Evolutionary conservation across 1,140 invertebrate genomes (phyloP), one percentile per base, ranked within the genome.

Genomic region (Drosophila fuyamai): DNA sequence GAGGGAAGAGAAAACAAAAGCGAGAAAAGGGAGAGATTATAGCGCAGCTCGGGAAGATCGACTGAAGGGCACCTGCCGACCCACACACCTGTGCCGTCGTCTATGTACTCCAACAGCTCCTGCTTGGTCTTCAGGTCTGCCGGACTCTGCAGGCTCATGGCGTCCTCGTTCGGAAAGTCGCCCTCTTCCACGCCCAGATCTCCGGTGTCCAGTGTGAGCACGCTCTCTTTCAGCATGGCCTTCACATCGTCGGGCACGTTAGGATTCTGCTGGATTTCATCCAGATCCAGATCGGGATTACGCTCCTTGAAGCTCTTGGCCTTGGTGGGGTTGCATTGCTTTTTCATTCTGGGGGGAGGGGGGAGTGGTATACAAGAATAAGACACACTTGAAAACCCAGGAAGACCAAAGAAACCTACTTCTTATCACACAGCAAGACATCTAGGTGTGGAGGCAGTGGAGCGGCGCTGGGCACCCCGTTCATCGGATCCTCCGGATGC

Each of bases 401-500:
- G 23, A 9, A 12, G 23, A 13, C 18, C 2, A n/a, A 44, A n/a
- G 35, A 12, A 51, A 88, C 91, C 53, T 76, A 92, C 91, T 92
- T 92, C 47, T 92, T 92, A 82, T 92, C 89, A 80, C 86, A 91
- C 44, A 91, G 59, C 51, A 90, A 54, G 6, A 81, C 81, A 79
- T 92, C 91, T 16, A 92, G 76, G 47, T 92, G 85, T 7, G 85
- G 79, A 4, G 91, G 91, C 14, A 90, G 57, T 1, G 89, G 83
- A 7, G 84, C 80, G 5, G 81, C 72, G 14, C 76, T 70, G n/a
- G 51, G 50, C 58, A 65, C 54, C 23, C 55, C 79, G 62, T 85
- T 91, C 0, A 57, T 93, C 0, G 96, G 95, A 93, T 99, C 98
- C 92, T 99, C 98, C 0, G 98, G 98, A 94, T 99, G 98, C 27